Base-by-base conservation (phyloP, 2,113 vertebrate species). In the Gobiocypris rarus region DNA sequence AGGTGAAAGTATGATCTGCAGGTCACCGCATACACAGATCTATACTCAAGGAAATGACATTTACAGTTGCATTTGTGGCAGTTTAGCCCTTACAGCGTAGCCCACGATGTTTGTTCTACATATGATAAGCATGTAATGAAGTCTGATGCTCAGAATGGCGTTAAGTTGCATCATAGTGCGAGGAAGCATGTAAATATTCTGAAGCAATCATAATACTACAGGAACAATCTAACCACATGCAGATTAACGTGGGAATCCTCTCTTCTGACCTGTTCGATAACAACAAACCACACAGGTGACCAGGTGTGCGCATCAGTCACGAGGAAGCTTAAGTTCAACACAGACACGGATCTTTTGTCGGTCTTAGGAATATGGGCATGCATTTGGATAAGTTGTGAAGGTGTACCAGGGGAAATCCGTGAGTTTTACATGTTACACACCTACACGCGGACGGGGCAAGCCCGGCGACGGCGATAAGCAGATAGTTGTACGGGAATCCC, bases 361-460 rank as follows among this genome's bases (percentile, higher is more conserved):
- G 43, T 77, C 69, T 63, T 22, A 75, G 73, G 80, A 73, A 79
- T 74, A 26, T 31, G 19, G 43, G 80, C 77, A 1, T 28, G 75
- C 71, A 54, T 28, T 67, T 73, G 81, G 84, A 52, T 80, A 45
- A 87, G 80, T 82, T 85, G 52, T 50, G 26, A 80, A 71, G 74
- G 73, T 89, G 91, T 65, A 48, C 65, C n/a, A 7, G 82, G 90
- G 90, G 86, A 93, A 95, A 61, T 92, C 90, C 93, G 87, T 71
- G 77, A 65, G 58, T 91, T 93, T 94, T 91, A 91, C 92, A 92
- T 93, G 76, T 87, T 28, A 10, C 56, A 19, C 76, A 86, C 84
- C 34, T 17, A 22, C 58, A 63, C 73, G 0, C 13, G 5, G 13
- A 78, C 28, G 73, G 80, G 89, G 83, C 58, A 70, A 88, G 79